A percentile compares a stretch with the other conserved stretches of the same genome.
phyloP scores from a whole-genome alignment of 2,113 vertebrate species.

The Lophochroa leadbeateri region DNA sequence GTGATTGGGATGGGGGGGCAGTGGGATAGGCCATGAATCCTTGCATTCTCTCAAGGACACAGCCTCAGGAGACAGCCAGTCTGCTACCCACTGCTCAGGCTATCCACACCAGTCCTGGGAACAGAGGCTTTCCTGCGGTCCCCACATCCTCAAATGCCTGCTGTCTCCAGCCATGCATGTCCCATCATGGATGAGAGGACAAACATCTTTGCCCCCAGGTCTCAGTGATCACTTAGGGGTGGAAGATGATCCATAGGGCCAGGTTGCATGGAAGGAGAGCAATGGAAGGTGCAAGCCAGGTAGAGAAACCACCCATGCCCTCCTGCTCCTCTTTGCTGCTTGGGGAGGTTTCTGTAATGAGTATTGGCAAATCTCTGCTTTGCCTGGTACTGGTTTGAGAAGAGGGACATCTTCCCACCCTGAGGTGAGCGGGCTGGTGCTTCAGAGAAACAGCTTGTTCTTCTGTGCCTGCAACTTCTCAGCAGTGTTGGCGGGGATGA shows the following conservation, averaged over 20 bases:
- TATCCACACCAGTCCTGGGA: background rate
- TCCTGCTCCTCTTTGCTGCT: background rate
- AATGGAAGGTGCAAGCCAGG: background rate
- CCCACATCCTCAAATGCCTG: accelerated
- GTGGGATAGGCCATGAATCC: accelerated
- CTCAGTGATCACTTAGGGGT: background rate
- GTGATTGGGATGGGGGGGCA: accelerated
- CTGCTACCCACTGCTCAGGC: background rate
- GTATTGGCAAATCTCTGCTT: background rate
- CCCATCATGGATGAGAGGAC: background rate
- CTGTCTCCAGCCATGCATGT: accelerated
- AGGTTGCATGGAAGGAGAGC: background rate
- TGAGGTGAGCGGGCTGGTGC: accelerated
- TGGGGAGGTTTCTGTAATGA: background rate
- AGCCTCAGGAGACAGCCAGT: background rate
- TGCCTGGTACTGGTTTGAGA: background rate
- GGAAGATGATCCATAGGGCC: background rate
- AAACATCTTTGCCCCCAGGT: background rate
- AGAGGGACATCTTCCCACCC: background rate
- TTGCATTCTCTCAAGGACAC: background rate
- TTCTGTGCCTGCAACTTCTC: accelerated
- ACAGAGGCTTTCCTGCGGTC: background rate
- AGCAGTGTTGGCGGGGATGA: accelerated
- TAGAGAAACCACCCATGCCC: background rate
- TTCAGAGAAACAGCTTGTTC: background rate